These are phyloP conservation scores for Empidonax alnorum DNA, from an alignment of 2,113 vertebrate genomes.

Conservation along the genomic window DNA sequence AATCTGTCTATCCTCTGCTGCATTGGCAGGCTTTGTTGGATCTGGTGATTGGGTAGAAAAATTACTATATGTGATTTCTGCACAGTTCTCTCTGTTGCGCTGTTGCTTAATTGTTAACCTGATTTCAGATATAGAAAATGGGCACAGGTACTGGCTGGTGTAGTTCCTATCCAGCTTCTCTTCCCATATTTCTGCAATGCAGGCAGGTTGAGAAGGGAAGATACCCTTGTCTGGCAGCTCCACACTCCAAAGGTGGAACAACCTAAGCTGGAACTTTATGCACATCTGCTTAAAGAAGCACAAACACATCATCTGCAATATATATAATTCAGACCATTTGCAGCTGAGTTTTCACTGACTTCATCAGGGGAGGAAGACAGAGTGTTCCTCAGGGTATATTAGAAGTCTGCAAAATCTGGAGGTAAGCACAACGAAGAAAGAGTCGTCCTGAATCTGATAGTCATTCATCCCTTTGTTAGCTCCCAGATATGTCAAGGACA, in stretches of 20 bases:
- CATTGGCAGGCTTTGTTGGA: background rate
- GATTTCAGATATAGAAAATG: background rate
- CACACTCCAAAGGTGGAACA: background rate
- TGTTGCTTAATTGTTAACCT: background rate
- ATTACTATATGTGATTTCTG: accelerated
- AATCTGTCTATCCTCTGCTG: background rate
- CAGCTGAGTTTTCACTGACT: slow-evolving; percentile 1
- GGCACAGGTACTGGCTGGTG: background rate
- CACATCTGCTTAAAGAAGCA: background rate
- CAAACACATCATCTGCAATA: background rate
- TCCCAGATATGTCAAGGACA: background rate
- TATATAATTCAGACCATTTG: background rate
- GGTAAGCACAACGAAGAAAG: background rate
- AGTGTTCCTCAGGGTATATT: background rate
- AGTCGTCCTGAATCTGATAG: background rate
- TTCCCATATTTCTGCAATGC: background rate
- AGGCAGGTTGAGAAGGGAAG: background rate
- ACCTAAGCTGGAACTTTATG: background rate
- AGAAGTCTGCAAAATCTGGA: background rate
- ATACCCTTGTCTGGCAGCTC: background rate
- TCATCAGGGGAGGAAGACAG: background rate
- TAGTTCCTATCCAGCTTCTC: background rate
- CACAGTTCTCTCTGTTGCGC: background rate
- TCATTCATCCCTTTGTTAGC: background rate
- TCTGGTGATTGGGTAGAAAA: background rate